These are phyloP conservation scores for Podarcis cretensis DNA, from an alignment of 2,113 vertebrate genomes.

Conservation along the genomic window DNA sequence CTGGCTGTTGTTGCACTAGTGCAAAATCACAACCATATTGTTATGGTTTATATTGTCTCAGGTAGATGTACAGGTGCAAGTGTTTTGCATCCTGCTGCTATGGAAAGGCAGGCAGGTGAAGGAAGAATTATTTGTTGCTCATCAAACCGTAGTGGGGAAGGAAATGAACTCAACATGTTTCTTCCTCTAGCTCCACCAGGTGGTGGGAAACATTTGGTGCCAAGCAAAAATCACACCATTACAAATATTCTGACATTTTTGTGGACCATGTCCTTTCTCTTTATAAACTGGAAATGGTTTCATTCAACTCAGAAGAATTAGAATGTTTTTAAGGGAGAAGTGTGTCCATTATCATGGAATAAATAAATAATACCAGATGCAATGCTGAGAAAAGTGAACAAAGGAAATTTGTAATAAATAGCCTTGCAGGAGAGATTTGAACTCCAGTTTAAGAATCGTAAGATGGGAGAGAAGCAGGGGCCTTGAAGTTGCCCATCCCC, in stretches of 20 bases:
- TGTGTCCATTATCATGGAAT: neutral
- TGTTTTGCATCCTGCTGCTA: neutral
- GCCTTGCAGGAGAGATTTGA: too few relatives aligned
- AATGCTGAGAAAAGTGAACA: neutral
- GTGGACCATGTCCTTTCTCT: neutral
- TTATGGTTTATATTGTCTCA: neutral
- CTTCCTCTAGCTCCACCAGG: slow-evolving; percentile 67
- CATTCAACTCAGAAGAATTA: neutral
- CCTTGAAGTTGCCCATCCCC: too few relatives aligned
- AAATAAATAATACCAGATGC: neutral
- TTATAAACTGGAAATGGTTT: slow-evolving; percentile 1
- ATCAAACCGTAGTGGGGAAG: neutral
- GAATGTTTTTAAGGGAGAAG: neutral
- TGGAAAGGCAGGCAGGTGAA: slow-evolving; percentile 6
- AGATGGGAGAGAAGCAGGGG: too few relatives aligned
- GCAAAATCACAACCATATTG: neutral
- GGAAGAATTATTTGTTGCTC: neutral
- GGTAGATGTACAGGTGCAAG: neutral
- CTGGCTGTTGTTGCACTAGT: too few relatives aligned
- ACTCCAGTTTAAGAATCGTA: too few relatives aligned
- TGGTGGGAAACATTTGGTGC: slow-evolving; percentile 22
- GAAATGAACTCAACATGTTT: accelerated
- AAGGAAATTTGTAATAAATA: neutral
- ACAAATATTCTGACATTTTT: neutral
- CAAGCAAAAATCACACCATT: neutral